Base-by-base conservation (phyloP, 2,797 vertebrate species). In the Rhinichthys osculus region DNA sequence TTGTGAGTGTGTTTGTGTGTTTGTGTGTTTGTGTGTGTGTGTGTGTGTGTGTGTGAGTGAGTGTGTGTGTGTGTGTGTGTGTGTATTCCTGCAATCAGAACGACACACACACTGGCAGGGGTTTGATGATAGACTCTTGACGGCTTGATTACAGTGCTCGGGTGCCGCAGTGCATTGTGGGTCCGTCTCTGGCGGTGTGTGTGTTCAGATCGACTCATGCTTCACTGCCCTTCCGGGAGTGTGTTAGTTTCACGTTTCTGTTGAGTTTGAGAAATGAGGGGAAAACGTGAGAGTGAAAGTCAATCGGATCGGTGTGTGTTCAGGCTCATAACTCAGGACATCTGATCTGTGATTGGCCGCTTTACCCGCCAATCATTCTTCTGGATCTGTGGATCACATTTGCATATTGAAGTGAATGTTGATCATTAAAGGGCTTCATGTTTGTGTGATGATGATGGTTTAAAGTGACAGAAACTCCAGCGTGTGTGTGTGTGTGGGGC, bases 81-180 rank as follows among this genome's bases (percentile, higher is more conserved):
- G 52, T 67, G 30, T 59, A 42, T 19, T 64, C 69, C 38, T 71
- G 23, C 13, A 72, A 47, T 72, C 40, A 72, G 40, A 44, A 14
- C 3, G 3, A 40, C 21, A 16, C 74, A 57, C 76, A 54, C 30
- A 5, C 47, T 3, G 11, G 21, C 33, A n/a, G 21, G 40, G 54
- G 38, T 78, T n/a, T 62, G 59, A 13, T 62, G n/a, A 62, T 6
- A 23, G 23, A n/a, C 54, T 62, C 35, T 27, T 62, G 76, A 59
- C 7, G 5, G 76, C 52, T 78, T 62, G 54, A 78, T 78, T 78
- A 78, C 52, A 78, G 76, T 40, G 54, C 14, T 78, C 3, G n/a
- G 33, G 3, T n/a, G 76, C 52, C 9, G 54, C 54, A 40, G 76
- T 78, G 76, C 76, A 62, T 78, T 78, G 23, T 78, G 76, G 76